Base-by-base conservation (phyloP, 2,113 vertebrate genomes). In the Pimephales promelas region DNA sequence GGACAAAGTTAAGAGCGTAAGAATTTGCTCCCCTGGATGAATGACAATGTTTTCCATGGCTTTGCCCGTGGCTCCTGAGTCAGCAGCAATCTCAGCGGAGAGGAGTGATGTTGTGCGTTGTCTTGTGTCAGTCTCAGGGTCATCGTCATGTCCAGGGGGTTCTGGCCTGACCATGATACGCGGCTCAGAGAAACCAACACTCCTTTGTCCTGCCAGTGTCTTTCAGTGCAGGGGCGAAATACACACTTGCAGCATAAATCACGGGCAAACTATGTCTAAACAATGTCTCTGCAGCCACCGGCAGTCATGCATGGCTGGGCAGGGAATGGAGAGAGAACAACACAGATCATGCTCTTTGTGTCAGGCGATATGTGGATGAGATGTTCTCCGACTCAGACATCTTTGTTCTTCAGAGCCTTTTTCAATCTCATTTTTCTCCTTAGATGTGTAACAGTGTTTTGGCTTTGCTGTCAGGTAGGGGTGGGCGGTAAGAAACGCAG, bases 71-170 rank as follows among this genome's bases (percentile, higher is more conserved):
- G 93, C 92, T 90, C 88, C 90, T 88, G 88, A 93, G 93, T 94
- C 94, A 93, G 90, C 90, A 92, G 88, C 88, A 90, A 94, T 93
- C 89, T 88, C 89, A 88, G 91, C 90, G 87, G 90, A 90, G 88
- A 92, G 90, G 89, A 90, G 92, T 94, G 92, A 94, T 92, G 93
- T 91, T 88, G 87, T 91, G 90, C 90, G 91, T 92, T 94, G 93
- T 92, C 92, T 92, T 88, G 84, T 92, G 93, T 93, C 92, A 93
- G 90, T 88, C 89, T 86, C 59, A 90, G 90, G 92, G 92, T 91
- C 90, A 86, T 91, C 56, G 82, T 86, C 90, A 87, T 91, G 91
- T 89, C 89, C 64, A 82, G 89, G 86, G 49, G 84, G 66, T 40
- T 88, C 88, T 87, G 89, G 87, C 87, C 76, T 88, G 91, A 85